Conservation (phyloP, 2,888 invertebrate genomes). For the Clusia tigrina region DNA sequence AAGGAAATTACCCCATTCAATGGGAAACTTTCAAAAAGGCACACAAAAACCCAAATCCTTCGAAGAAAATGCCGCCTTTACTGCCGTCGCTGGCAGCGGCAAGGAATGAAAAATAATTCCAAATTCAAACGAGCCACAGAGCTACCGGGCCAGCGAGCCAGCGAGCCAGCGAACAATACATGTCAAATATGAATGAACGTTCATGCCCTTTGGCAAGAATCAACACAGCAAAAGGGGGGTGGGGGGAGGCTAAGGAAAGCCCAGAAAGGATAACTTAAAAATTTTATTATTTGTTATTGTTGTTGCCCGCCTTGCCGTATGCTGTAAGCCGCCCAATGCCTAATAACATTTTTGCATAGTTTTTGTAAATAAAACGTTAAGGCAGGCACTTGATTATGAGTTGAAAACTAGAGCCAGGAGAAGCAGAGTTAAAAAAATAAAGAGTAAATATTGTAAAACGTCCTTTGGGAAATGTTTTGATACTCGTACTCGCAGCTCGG, state of each 20-base stretch:
- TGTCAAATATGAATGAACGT: not conserved
- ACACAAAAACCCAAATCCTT: no score
- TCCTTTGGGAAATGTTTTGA: constrained; percentile 4
- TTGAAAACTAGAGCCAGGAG: not conserved
- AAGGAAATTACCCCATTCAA: no score
- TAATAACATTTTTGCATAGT: not conserved
- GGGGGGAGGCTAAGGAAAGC: not conserved
- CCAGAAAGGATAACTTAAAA: not conserved
- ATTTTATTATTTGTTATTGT: not conserved
- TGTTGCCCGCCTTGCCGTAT: not conserved
- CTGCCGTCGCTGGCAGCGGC: no score
- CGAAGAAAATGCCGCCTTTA: no score
- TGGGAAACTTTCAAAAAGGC: no score
- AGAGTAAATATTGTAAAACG: not conserved
- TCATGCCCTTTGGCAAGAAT: not conserved
- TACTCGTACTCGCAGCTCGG: not conserved
- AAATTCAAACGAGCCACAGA: no score
- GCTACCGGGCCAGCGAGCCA: no score
- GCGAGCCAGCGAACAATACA: no score
- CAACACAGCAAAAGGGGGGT: no score
- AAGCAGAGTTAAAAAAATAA: not conserved
- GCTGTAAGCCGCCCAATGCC: no score
- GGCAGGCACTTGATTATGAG: not conserved
- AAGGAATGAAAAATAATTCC: no score
- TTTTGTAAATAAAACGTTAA: not conserved